Percentiles rank a stretch among this genome's conserved stretches.
Evolutionary conservation across 2,113 vertebrate species (phyloP).

Genomic region (Vidua chalybeata): DNA sequence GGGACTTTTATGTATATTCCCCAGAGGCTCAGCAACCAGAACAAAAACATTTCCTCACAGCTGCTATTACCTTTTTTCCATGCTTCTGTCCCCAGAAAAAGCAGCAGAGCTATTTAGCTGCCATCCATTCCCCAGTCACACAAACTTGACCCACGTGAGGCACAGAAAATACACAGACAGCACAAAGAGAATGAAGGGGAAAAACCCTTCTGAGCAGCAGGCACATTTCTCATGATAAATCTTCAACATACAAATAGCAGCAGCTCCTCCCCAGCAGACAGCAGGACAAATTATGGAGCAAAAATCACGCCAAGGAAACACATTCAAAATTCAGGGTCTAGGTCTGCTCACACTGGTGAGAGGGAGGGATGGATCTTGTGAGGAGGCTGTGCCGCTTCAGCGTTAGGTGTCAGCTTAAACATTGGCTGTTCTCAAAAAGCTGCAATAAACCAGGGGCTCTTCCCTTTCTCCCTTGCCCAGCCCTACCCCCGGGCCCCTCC

Average conservation of each 20-base stretch:
- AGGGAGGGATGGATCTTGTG: not conserved
- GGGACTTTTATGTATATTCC: not conserved
- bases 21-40: not conserved
- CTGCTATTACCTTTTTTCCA: not conserved
- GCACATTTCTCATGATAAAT: slow-evolving; percentile 72
- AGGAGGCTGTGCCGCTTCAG: not conserved
- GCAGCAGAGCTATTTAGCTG: not conserved
- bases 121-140: not conserved
- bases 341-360: not conserved
- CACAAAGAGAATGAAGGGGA: not conserved
- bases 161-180: not conserved
- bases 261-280: not conserved
- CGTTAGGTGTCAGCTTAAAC: not conserved
- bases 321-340: not conserved
- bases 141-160: not conserved
- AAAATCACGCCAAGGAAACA: not conserved
- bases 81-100: not conserved
- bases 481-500: not conserved
- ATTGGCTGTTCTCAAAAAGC: not conserved
- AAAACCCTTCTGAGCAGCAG: slow-evolving; percentile 54
- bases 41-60: not conserved
- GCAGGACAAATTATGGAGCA: not conserved
- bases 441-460: not conserved
- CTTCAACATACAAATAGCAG: not conserved
- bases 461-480: not conserved